These are phyloP conservation scores for Larimichthys polyactis DNA, from an alignment of 2,113 vertebrate genomes.

Conservation along the genomic window DNA sequence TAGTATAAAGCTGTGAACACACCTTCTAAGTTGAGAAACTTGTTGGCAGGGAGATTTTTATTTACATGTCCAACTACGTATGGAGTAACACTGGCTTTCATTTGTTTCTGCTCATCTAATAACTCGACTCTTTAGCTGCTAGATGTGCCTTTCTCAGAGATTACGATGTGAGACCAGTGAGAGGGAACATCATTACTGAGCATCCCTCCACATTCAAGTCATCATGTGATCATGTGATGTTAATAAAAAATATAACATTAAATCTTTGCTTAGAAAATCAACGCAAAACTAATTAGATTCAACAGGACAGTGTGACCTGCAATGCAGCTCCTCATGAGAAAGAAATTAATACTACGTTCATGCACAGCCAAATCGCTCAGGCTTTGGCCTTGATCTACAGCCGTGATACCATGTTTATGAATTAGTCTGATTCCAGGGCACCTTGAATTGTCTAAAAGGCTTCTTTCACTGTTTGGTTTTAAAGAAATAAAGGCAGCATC, in stretches of 20 bases:
- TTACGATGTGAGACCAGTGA: too few species aligned
- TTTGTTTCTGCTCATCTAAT: background rate
- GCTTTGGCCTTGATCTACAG: background rate
- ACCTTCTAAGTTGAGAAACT: background rate
- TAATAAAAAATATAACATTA: too few species aligned
- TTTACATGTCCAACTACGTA: background rate
- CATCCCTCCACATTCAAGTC: background rate
- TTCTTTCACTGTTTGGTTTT: constrained; percentile 21
- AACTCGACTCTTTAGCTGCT: background rate
- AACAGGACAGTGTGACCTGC: too few species aligned
- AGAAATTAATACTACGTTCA: background rate
- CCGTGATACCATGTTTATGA: background rate
- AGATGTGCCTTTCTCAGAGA: background rate
- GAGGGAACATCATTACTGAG: background rate
- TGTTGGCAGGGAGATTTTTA: background rate
- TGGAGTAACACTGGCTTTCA: background rate
- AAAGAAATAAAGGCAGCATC: constrained; percentile 19
- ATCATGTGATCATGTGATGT: background rate
- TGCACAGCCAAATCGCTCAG: background rate
- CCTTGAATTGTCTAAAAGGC: constrained; percentile 17
- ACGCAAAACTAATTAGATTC: too few species aligned
- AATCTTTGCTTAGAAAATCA: too few species aligned
- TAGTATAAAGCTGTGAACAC: background rate
- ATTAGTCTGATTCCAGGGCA: background rate
- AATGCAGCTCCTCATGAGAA: background rate